Base-by-base conservation (phyloP, 2,888 invertebrate genomes). In the Drosophila nr. fundita region DNA sequence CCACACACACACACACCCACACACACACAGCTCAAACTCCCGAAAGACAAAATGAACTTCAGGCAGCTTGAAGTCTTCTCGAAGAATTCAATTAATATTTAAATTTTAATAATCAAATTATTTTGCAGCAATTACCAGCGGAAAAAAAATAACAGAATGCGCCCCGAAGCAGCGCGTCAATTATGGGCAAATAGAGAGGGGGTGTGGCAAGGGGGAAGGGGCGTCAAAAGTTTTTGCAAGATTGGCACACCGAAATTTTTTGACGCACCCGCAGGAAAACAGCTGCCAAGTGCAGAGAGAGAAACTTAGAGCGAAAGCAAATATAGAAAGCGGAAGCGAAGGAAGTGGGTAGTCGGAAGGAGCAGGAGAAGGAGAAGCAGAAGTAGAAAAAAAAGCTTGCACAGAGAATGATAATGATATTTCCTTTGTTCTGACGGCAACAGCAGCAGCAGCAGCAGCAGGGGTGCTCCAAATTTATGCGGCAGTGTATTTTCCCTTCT, bases 81-180 rank as follows among this genome's bases (percentile, higher is more conserved):
- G 24, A 21, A 68, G 60, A 70, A 63, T 89, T 86, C 85, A 90
- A 90, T 86, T 89, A 90, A 90, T 90, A 86, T 86, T 90, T 86
- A 89, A 86, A 90, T 89, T 89, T 90, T 89, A 83, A 86, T 90
- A 86, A 90, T 86, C 90, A 90, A 90, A 86, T 86, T 89, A 86
- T 89, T 86, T 86, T 89, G 71, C 83, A 73, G 90, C 89, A 86
- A 77, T 82, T 74, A 79, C 82, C 57, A 60, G 58, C 27, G 60
- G 4, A 38, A 57, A 45, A 30, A 38, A 58, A 45, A 55, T 13
- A 7, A 30, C 45, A 52, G 36, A 40, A 11, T 48, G 54, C 36
- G 36, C 42, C 80, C 60, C 54, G 53, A 57, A 62, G 73, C 67
- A 68, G 15, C 53, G 50, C 50, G 73, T 63, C 72, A 72, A 68